Evolutionary conservation across 1,140 invertebrate genomes (phyloP).

Genomic region (Cylas formicarius): DNA sequence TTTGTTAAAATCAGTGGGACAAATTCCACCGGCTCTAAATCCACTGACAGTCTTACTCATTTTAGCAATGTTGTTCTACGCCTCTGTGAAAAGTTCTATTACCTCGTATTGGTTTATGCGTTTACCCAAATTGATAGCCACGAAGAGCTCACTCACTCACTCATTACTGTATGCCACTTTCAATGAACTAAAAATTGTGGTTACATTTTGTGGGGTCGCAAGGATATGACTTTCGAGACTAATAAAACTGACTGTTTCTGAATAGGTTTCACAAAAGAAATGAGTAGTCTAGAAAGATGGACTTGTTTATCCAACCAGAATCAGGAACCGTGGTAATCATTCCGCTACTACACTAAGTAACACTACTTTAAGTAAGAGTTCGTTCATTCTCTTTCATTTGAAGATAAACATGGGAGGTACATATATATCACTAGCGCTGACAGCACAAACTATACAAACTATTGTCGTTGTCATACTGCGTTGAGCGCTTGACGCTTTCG

Average conservation of each 20-base stretch:
- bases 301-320: slow-evolving; percentile 1
- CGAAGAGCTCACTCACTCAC: slow-evolving; percentile 32
- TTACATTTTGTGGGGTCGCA: slow-evolving; percentile 12
- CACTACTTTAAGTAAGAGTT: slow-evolving; percentile 1
- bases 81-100: slow-evolving; percentile 30
- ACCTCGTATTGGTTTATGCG: slow-evolving; percentile 31
- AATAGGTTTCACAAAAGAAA: slow-evolving; percentile 1
- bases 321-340: background rate
- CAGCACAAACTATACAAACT: background rate
- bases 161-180: slow-evolving; percentile 27
- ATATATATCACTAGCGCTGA: background rate
- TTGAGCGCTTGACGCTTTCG: background rate
- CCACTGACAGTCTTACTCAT: slow-evolving; percentile 30
- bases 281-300: background rate
- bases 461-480: background rate
- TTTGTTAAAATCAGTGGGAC: slow-evolving; percentile 17
- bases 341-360: no score
- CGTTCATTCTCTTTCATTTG: slow-evolving; percentile 6
- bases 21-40: slow-evolving; percentile 33
- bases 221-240: background rate
- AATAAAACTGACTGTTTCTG: background rate
- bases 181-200: slow-evolving; percentile 15
- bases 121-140: slow-evolving; percentile 23
- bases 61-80: slow-evolving; percentile 27
- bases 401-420: background rate